These are phyloP conservation scores for Calliscelio sp. DNA, from an alignment of 2,888 invertebrate species.

Conservation along the genomic window DNA sequence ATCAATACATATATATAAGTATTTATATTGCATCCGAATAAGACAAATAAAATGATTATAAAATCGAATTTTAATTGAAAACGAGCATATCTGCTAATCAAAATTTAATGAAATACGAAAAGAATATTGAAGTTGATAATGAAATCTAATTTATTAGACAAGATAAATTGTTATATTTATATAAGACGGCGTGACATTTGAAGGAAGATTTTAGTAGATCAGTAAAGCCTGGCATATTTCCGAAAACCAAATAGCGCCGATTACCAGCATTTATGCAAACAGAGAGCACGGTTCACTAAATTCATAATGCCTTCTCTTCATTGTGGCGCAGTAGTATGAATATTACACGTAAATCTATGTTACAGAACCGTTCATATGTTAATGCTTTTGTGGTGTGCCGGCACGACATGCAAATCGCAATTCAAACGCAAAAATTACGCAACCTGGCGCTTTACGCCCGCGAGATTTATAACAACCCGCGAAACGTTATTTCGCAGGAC, in stretches of 20 bases:
- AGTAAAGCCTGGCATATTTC: slow-evolving; percentile 35
- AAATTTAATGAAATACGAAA: too few species aligned
- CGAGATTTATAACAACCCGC: slow-evolving; percentile 23
- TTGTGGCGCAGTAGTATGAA: slow-evolving; percentile 82
- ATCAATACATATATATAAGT: too few species aligned
- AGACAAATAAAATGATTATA: too few species aligned
- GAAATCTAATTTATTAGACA: too few species aligned
- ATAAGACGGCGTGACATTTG: neutral
- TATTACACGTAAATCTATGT: slow-evolving; percentile 82
- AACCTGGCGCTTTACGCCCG: slow-evolving; percentile 5
- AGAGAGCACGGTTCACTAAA: slow-evolving; percentile 81
- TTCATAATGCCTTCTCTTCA: slow-evolving; percentile 81
- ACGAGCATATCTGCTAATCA: too few species aligned
- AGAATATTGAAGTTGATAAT: too few species aligned
- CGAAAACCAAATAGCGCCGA: slow-evolving; percentile 68
- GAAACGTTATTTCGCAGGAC: slow-evolving; percentile 8
- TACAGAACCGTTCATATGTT: slow-evolving; percentile 82
- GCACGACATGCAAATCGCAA: slow-evolving; percentile 68
- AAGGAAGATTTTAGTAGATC: slow-evolving; percentile 22
- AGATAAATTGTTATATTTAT: too few species aligned
- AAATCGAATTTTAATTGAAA: too few species aligned
- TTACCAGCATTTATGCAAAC: slow-evolving; percentile 83
- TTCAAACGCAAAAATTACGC: slow-evolving; percentile 67
- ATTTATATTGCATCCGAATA: too few species aligned
- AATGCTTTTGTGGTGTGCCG: slow-evolving; percentile 75